A percentile compares a stretch with the other conserved stretches of the same genome.
Evolutionary conservation across 2,113 vertebrate genomes (phyloP).

Genomic region (Archocentrus centrarchus): DNA sequence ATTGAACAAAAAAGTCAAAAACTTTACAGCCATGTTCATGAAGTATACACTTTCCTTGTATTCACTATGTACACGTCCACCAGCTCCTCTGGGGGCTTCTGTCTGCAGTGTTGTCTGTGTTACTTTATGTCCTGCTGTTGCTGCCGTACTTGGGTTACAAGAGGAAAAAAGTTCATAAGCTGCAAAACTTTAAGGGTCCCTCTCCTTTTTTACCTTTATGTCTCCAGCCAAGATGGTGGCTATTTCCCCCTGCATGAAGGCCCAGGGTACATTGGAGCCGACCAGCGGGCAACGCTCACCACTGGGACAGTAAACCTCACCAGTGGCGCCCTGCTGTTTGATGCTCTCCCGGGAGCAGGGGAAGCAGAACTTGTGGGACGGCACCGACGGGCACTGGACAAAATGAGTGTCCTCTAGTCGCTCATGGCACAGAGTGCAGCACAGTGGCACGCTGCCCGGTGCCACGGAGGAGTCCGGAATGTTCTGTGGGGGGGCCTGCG

Average conservation of each 20-base stretch:
- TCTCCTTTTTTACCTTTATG: conserved; percentile 97
- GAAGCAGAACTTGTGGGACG: conserved; percentile 98
- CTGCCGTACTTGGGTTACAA: conserved; percentile 20
- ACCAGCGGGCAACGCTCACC: conserved; percentile 96
- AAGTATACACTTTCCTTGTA: conserved; percentile 90
- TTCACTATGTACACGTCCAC: conserved; percentile 85
- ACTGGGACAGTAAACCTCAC: conserved; percentile 97
- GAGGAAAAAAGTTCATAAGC: conserved; percentile 27
- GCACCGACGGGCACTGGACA: conserved; percentile 95
- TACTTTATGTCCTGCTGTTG: conserved; percentile 53
- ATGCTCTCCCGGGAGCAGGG: conserved; percentile 98
- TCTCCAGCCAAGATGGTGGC: conserved; percentile 97
- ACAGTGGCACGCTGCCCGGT: conserved; percentile 87
- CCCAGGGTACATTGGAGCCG: conserved; percentile 96
- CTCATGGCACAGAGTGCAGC: conserved; percentile 97
- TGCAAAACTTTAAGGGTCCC: conserved; percentile 87
- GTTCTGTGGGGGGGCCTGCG: conserved; percentile 84
- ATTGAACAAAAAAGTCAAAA: conserved; percentile 82
- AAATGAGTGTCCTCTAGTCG: conserved; percentile 98
- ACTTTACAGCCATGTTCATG: conserved; percentile 96
- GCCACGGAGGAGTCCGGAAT: conserved; percentile 91
- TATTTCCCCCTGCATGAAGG: conserved; percentile 98
- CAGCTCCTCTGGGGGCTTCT: neutral
- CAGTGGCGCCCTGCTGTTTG: conserved; percentile 95
- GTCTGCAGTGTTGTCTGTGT: neutral